Percentiles rank a stretch among this genome's conserved stretches.
Conservation (phyloP, 2,888 invertebrate species). For the Eugnorisma glareosa region DNA sequence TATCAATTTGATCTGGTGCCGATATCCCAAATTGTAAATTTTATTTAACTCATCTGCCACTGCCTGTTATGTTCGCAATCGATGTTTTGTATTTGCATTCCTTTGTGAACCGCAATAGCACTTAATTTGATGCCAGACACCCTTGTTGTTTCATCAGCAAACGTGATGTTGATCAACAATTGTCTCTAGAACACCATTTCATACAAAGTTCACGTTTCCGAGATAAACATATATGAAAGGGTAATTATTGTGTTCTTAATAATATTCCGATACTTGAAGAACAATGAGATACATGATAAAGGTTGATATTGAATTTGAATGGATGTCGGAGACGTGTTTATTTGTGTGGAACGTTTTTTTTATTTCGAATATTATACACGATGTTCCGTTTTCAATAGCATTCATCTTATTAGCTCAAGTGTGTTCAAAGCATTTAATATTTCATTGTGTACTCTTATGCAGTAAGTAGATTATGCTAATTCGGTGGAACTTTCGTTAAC, state of each 20-base stretch:
- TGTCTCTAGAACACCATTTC: conserved; percentile 37
- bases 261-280: conserved; percentile 28
- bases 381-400: conserved; percentile 14
- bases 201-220: conserved; percentile 55
- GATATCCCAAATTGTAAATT: conserved; percentile 44
- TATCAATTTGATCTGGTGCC: conserved; percentile 46
- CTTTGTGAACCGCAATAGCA: conserved; percentile 55
- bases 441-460: conserved; percentile 13
- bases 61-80: conserved; percentile 16
- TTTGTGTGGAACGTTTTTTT: conserved; percentile 10
- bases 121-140: conserved; percentile 54
- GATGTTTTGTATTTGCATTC: conserved; percentile 57
- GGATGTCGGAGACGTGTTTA: conserved; percentile 8
- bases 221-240: conserved; percentile 55
- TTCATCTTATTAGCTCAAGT: conserved; percentile 42
- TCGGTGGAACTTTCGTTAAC: conserved; percentile 48
- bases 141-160: conserved; percentile 41
- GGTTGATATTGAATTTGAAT: conserved; percentile 29
- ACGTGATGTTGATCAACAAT: conserved; percentile 49
- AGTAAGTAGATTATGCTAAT: conserved; percentile 41
- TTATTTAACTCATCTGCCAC: conserved; percentile 26
- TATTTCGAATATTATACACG: conserved; percentile 8
- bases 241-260: conserved; percentile 34
- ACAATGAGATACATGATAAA: conserved; percentile 21
- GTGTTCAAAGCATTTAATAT: conserved; percentile 25